Percentiles rank a stretch among this genome's conserved stretches.
These are phyloP conservation scores for Trididemnum nubilum DNA, from an alignment of 23 tunicate species.

Conservation along the genomic window DNA sequence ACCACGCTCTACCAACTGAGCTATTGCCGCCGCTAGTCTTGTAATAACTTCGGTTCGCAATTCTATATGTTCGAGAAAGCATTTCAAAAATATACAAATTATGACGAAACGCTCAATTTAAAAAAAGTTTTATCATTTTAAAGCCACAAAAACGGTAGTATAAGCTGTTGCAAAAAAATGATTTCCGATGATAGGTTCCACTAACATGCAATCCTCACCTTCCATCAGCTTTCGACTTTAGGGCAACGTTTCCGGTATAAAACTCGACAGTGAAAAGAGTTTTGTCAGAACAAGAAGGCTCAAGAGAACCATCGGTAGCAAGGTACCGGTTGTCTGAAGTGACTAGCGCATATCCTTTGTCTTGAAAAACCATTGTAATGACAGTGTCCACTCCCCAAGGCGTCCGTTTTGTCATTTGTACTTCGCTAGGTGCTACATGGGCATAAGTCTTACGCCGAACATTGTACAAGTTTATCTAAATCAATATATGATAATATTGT, in stretches of 20 bases:
- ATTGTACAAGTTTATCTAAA: conserved; percentile 76
- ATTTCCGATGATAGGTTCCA: not conserved
- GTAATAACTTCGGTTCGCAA: too few species aligned
- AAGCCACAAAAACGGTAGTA: too few species aligned
- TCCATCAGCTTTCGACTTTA: conserved; percentile 61
- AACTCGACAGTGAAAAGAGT: conserved; percentile 78
- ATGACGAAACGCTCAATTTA: too few species aligned
- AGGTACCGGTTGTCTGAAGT: conserved; percentile 68
- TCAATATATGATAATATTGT: not conserved
- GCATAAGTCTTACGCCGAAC: conserved; percentile 64
- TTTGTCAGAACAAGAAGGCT: conserved; percentile 13
- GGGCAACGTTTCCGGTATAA: conserved; percentile 86
- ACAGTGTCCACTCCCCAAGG: conserved; percentile 88
- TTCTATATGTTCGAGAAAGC: too few species aligned
- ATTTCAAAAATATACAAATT: too few species aligned
- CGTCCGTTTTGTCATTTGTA: conserved; percentile 69
- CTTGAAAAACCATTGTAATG: conserved; percentile 72
- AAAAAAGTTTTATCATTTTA: too few species aligned
- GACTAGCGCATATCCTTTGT: conserved; percentile 81
- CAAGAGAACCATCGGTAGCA: conserved; percentile 55
- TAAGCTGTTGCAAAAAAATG: too few species aligned
- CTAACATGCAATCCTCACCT: conserved; percentile 37
- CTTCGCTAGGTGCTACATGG: not conserved
- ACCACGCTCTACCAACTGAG: too few species aligned
- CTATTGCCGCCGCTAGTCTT: too few species aligned